Evolutionary conservation across 2,113 vertebrate species (phyloP).

Genomic region (Petaurus breviceps): DNA sequence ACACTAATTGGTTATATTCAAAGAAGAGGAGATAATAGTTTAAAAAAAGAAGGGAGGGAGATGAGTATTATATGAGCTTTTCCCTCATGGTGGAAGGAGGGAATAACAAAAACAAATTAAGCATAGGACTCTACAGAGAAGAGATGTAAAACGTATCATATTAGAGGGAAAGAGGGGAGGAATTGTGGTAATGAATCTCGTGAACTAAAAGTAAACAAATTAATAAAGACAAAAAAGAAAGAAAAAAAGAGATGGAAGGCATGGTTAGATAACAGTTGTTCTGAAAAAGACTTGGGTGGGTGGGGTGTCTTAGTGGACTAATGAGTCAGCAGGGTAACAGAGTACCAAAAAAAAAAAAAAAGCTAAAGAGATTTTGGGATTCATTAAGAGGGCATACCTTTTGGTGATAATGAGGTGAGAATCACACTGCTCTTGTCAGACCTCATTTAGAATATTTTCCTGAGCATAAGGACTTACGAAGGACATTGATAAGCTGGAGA

Average conservation of each 20-base stretch:
- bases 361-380: not conserved
- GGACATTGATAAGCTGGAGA: not conserved
- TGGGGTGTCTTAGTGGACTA: not conserved
- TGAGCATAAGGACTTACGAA: not conserved
- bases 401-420: not conserved
- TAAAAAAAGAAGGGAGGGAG: too few species aligned
- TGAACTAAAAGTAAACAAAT: too few species aligned
- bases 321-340: not conserved
- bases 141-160: too few species aligned
- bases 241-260: not conserved
- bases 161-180: too few species aligned
- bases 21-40: not conserved
- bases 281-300: not conserved
- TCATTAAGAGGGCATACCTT: not conserved
- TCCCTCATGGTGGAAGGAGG: too few species aligned
- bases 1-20: not conserved
- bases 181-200: too few species aligned
- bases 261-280: not conserved
- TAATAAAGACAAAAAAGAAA: too few species aligned
- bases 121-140: too few species aligned
- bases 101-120: too few species aligned
- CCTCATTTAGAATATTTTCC: not conserved
- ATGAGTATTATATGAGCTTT: too few species aligned
- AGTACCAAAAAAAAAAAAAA: not conserved
- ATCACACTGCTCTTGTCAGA: not conserved